Percentiles rank a stretch among this genome's conserved stretches.
Conservation (phyloP, 2,797 vertebrate species). For the Galaxias olidus region DNA sequence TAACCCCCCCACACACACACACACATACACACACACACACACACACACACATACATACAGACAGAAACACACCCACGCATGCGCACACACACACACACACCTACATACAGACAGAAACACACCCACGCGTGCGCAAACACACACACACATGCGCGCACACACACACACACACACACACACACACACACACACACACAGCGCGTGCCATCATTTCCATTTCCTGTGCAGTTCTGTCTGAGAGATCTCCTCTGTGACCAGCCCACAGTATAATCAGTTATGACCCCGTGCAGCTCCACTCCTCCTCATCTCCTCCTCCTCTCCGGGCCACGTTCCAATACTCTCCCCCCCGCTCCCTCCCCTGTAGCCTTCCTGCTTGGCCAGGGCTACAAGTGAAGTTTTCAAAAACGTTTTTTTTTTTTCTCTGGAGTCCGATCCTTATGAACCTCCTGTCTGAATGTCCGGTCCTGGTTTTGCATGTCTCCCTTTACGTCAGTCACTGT, state of each 20-base stretch:
- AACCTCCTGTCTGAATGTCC: constrained; percentile 6
- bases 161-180: neutral
- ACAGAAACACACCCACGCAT: neutral
- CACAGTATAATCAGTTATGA: neutral
- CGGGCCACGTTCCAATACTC: too few relatives aligned
- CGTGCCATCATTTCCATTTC: neutral
- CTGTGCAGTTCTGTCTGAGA: neutral
- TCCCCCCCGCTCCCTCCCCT: too few relatives aligned
- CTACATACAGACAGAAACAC: neutral
- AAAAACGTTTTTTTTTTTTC: constrained; percentile 15
- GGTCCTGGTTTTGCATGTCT: neutral
- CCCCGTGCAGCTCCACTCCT: too few relatives aligned
- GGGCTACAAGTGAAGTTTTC: too few relatives aligned
- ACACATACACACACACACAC: neutral
- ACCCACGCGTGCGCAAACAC: neutral
- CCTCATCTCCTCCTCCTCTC: too few relatives aligned
- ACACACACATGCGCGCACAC: neutral
- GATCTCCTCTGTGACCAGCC: neutral
- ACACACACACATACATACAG: neutral
- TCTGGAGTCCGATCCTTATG: neutral
- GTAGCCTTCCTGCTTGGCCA: neutral
- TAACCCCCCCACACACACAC: neutral
- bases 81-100: neutral
- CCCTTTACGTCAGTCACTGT: too few relatives aligned
- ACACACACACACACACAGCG: neutral